Evolutionary conservation across 2,888 invertebrate species (phyloP).

Genomic region (Rhodophaea formosa): DNA sequence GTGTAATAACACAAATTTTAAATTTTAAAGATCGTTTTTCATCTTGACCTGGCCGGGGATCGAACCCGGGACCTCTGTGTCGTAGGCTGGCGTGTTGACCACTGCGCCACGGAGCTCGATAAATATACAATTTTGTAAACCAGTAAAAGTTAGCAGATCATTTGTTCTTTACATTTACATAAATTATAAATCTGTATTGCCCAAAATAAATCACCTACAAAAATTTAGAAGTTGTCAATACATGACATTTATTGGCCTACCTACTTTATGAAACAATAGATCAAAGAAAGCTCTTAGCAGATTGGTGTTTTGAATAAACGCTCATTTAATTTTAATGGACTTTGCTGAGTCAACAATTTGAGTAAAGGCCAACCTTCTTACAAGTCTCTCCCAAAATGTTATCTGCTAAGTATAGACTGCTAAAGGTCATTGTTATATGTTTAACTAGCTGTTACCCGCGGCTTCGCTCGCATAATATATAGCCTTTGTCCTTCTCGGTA

Average conservation of each 20-base stretch:
- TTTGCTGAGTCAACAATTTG: conserved; percentile 30
- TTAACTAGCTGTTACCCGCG: no score
- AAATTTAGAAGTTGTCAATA: background rate
- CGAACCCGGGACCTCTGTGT: no score
- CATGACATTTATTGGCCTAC: background rate
- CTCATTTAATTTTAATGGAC: conserved; percentile 36
- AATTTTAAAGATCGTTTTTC: no score
- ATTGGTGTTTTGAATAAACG: conserved; percentile 37
- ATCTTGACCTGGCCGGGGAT: no score
- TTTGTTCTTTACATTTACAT: no score
- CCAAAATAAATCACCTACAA: background rate
- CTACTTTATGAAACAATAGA: conserved; percentile 5
- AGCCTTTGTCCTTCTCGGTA: no score
- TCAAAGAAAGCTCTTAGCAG: conserved; percentile 12
- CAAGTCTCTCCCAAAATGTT: background rate
- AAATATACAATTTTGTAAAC: no score
- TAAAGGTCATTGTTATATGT: conserved; percentile 28
- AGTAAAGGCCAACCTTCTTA: conserved; percentile 31
- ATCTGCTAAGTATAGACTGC: conserved; percentile 23
- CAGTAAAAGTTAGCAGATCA: no score
- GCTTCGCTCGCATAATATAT: no score
- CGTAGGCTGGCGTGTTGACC: no score
- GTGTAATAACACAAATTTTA: no score
- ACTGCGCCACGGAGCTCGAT: no score
- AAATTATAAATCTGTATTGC: background rate